Conservation (phyloP, 2,113 vertebrate genomes). For the Sialia sialis region DNA sequence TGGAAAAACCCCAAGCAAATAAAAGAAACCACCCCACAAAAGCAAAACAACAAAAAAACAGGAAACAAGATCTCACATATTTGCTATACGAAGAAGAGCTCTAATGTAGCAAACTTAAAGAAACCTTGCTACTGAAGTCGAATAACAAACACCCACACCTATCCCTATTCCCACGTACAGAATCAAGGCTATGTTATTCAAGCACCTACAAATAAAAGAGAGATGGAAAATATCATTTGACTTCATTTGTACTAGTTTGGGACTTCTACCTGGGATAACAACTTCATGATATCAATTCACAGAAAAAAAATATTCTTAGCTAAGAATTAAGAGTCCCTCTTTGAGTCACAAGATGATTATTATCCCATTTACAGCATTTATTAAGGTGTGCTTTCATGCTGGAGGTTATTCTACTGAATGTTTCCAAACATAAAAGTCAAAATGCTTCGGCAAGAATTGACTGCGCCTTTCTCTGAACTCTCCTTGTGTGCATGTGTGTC, state of each 20-base stretch:
- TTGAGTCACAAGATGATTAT: background rate
- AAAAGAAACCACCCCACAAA: fast-evolving
- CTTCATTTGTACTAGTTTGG: background rate
- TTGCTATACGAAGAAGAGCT: background rate
- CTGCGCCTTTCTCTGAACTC: background rate
- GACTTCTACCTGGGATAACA: background rate
- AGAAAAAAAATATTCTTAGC: background rate
- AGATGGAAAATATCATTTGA: background rate
- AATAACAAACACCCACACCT: fast-evolving
- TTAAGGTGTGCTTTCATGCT: background rate
- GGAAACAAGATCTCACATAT: background rate
- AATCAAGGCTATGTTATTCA: background rate
- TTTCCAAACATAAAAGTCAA: background rate
- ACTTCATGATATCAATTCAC: background rate
- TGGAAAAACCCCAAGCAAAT: background rate
- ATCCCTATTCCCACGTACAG: background rate
- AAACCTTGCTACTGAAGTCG: background rate
- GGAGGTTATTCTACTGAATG: background rate
- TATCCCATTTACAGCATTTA: background rate
- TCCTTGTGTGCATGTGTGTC: too few species aligned
- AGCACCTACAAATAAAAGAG: background rate
- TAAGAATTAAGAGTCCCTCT: background rate
- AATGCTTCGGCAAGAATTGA: background rate
- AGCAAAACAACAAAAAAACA: background rate
- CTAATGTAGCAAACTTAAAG: background rate